Percentiles rank a stretch among this genome's conserved stretches.
phyloP scores from a whole-genome alignment of 2,797 vertebrate species.

The Acomys russatus region DNA sequence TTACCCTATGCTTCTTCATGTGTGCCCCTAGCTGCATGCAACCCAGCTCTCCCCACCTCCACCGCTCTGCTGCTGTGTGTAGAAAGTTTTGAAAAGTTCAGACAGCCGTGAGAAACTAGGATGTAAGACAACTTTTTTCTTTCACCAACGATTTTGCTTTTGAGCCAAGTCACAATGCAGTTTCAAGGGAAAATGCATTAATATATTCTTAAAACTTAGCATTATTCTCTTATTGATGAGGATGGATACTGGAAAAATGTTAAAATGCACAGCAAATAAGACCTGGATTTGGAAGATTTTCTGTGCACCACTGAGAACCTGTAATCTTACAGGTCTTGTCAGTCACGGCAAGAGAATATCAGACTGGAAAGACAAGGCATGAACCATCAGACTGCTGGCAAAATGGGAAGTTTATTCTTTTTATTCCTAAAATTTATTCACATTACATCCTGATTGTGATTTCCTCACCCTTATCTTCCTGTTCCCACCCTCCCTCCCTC shows the following conservation, averaged over 20 bases:
- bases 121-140: not conserved
- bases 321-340: not conserved
- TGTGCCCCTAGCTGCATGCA: not conserved
- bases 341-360: not conserved
- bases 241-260: not conserved
- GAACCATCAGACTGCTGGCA: not conserved
- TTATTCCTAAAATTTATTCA: too few relatives aligned
- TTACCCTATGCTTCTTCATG: not conserved
- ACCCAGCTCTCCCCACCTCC: too few relatives aligned
- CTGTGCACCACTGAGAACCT: not conserved
- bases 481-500: too few relatives aligned
- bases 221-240: not conserved
- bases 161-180: not conserved
- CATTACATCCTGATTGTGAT: too few relatives aligned
- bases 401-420: not conserved
- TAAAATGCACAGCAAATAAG: not conserved
- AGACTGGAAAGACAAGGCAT: constrained; percentile 25
- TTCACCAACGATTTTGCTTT: constrained; percentile 17
- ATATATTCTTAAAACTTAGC: not conserved
- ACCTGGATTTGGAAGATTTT: constrained; percentile 1
- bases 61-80: not conserved
- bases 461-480: too few relatives aligned
- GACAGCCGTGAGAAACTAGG: not conserved
- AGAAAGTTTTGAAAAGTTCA: not conserved
- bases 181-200: not conserved